Evolutionary conservation across 2,888 invertebrate genomes (phyloP).

Genomic region (Glomeris marginata): DNA sequence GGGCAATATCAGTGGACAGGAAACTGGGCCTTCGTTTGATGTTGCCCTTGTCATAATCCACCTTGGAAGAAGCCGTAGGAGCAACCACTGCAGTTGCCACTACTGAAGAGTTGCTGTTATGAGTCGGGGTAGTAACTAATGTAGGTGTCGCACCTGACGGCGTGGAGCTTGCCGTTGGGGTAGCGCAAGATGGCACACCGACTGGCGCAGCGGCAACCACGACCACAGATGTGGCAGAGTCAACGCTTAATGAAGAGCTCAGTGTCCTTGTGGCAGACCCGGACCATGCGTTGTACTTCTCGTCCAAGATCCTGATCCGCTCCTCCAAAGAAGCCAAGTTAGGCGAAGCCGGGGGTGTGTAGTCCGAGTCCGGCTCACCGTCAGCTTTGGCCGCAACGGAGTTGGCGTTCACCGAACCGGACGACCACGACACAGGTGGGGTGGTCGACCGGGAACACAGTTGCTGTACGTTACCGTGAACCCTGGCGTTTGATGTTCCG

Average conservation of each 20-base stretch:
- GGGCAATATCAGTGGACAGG: constrained; percentile 13
- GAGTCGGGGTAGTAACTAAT: constrained; percentile 24
- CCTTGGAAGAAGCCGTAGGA: constrained; percentile 14
- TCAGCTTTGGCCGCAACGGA: constrained; percentile 34
- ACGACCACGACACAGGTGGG: neutral
- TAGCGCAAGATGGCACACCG: neutral
- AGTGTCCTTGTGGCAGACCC: constrained; percentile 19
- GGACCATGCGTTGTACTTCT: constrained; percentile 83
- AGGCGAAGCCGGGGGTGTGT: constrained; percentile 47
- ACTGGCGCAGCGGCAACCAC: neutral
- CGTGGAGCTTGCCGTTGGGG: neutral
- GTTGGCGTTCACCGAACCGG: constrained; percentile 35
- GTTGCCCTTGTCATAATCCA: constrained; percentile 28
- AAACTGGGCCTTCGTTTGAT: constrained; percentile 27
- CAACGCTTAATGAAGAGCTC: neutral
- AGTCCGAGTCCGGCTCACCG: constrained; percentile 41
- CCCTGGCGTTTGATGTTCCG: no score
- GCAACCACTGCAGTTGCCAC: constrained; percentile 22
- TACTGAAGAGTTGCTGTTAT: constrained; percentile 24
- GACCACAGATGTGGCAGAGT: neutral
- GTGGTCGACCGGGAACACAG: neutral
- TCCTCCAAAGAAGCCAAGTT: constrained; percentile 57
- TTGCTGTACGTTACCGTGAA: no score
- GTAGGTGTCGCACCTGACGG: constrained; percentile 20
- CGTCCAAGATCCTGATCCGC: constrained; percentile 78